phyloP scores from a whole-genome alignment of 2,888 invertebrate genomes.

The Volucella inflata region DNA sequence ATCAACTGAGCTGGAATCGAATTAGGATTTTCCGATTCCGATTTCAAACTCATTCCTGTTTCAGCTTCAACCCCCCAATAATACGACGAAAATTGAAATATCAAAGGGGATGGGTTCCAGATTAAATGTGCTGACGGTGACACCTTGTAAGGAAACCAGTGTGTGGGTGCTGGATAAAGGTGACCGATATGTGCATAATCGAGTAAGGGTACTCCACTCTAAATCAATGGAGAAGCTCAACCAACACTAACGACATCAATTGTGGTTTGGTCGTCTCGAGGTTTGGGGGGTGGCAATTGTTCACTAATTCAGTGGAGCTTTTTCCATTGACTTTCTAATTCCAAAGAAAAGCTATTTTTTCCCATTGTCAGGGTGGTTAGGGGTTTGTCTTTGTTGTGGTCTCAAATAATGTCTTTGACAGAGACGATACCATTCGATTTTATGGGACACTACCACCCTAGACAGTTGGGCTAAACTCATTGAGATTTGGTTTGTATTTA shows the following conservation, averaged over 20 bases:
- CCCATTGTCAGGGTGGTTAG: too few relatives aligned
- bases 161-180: neutral
- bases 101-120: neutral
- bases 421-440: too few relatives aligned
- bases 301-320: conserved; percentile 59
- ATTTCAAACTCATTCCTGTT: too few relatives aligned
- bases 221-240: neutral
- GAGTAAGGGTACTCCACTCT: neutral
- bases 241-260: conserved; percentile 26
- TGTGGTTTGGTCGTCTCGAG: conserved; percentile 7
- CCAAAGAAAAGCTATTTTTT: conserved; percentile 1
- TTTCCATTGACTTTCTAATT: conserved; percentile 46
- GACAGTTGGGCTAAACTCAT: too few relatives aligned
- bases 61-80: neutral
- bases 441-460: too few relatives aligned
- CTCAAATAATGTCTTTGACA: too few relatives aligned
- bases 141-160: conserved; percentile 32
- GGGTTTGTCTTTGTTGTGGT: too few relatives aligned
- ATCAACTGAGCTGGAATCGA: conserved; percentile 51
- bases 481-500: too few relatives aligned
- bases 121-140: conserved; percentile 40
- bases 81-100: conserved; percentile 44
- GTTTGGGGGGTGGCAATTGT: neutral
- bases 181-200: conserved; percentile 43
- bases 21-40: conserved; percentile 46